Percentiles rank a stretch among this genome's conserved stretches.
phyloP scores from a whole-genome alignment of 2,888 invertebrate genomes.

The Colletes collaris region DNA sequence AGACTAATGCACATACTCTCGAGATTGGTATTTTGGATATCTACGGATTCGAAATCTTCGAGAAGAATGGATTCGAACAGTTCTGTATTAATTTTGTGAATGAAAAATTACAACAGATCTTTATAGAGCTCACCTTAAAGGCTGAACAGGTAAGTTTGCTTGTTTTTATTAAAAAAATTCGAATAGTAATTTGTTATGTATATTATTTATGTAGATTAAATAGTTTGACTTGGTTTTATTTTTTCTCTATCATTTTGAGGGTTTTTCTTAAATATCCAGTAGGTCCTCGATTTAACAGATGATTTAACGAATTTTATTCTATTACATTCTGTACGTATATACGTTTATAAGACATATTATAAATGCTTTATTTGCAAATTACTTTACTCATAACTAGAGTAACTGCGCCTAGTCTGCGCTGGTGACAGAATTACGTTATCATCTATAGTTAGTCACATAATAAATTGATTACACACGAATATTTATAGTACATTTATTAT shows the following conservation, averaged over 20 bases:
- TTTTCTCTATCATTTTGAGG: too few species aligned
- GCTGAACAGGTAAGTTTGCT: conserved; percentile 86
- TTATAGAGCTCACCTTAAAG: conserved; percentile 88
- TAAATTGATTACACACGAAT: background rate
- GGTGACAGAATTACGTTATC: background rate
- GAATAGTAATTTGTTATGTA: background rate
- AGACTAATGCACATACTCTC: conserved; percentile 82
- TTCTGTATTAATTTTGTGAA: conserved; percentile 90
- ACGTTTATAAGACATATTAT: background rate
- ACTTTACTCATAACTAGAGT: background rate
- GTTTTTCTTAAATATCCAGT: too few species aligned
- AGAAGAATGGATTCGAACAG: conserved; percentile 88
- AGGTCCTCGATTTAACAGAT: too few species aligned
- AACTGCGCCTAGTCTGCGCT: background rate
- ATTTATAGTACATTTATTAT: too few species aligned
- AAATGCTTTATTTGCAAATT: background rate
- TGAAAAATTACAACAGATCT: conserved; percentile 89
- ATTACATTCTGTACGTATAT: too few species aligned
- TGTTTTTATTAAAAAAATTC: background rate
- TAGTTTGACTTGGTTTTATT: background rate
- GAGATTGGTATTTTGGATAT: conserved; percentile 88
- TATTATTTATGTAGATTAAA: background rate
- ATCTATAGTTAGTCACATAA: background rate
- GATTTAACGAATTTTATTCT: too few species aligned
- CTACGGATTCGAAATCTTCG: conserved; percentile 89